phyloP scores from a whole-genome alignment of 2,113 vertebrate species.

The Pseudorasbora parva region DNA sequence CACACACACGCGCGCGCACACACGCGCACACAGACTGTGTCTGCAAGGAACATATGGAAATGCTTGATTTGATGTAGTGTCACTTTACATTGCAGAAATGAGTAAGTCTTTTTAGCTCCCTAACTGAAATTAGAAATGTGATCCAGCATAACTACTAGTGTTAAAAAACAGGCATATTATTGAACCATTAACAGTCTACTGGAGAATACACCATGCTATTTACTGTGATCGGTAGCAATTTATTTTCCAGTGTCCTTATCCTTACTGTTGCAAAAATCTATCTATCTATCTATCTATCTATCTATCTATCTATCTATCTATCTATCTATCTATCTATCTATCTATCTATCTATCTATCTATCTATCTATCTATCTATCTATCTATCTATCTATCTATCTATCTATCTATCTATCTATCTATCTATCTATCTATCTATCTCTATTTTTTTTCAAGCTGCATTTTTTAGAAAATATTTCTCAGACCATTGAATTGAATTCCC shows the following conservation, averaged over 20 bases:
- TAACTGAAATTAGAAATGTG: conserved; percentile 91
- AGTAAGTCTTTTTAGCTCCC: conserved; percentile 84
- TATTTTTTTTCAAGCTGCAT: too few species aligned
- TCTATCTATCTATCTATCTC: too few species aligned
- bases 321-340: not conserved
- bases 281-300: too few species aligned
- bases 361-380: not conserved
- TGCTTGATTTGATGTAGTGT: conserved; percentile 99
- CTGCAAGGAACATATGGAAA: conserved; percentile 98
- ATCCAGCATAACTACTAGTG: conserved; percentile 90
- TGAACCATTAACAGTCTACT: conserved; percentile 88
- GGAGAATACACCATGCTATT: conserved; percentile 10
- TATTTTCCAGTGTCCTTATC: too few species aligned
- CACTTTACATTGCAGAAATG: conserved; percentile 99
- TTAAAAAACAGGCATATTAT: conserved; percentile 87
- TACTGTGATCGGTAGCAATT: not conserved
- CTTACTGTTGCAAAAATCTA: too few species aligned
- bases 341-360: not conserved
- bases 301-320: too few species aligned
- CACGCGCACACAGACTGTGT: conserved; percentile 32
- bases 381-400: conserved; percentile 11
- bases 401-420: conserved; percentile 8
- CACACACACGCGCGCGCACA: conserved; percentile 36
- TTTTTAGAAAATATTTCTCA: not conserved
- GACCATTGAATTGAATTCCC: conserved; percentile 3